Evolutionary conservation across 53 echinoderm and acorn worm genomes (phyloP).

Genomic region (Astropecten irregularis): DNA sequence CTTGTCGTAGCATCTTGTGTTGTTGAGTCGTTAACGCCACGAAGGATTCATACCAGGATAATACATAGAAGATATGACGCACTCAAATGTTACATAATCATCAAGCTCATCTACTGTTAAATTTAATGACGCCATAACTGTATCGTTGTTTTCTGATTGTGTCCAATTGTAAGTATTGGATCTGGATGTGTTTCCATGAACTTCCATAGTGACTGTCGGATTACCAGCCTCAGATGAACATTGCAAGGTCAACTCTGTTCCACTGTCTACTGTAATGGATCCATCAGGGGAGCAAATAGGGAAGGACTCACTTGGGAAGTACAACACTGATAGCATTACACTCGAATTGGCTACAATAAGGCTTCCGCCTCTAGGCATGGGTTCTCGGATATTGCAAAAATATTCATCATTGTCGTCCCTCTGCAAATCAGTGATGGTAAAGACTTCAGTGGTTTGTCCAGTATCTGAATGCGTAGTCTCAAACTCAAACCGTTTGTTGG

Average conservation of each 20-base stretch:
- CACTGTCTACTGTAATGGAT: background rate
- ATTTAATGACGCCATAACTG: background rate
- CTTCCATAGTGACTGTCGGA: background rate
- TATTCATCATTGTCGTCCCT: conserved; percentile 22
- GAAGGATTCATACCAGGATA: conserved; percentile 17
- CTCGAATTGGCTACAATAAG: background rate
- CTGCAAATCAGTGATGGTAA: conserved; percentile 23
- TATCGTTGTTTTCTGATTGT: background rate
- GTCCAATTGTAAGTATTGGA: background rate
- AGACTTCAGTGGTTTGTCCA: background rate
- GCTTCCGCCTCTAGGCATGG: background rate
- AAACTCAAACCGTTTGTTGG: background rate
- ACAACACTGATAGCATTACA: conserved; percentile 9
- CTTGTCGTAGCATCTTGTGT: no score
- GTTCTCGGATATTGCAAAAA: background rate
- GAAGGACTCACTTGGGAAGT: conserved; percentile 12
- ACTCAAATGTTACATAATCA: conserved; percentile 2
- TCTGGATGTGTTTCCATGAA: background rate
- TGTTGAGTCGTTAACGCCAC: no score
- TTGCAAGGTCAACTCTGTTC: background rate
- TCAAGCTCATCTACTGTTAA: background rate
- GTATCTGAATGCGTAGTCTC: background rate
- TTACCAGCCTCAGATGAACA: conserved; percentile 14
- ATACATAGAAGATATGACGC: background rate
- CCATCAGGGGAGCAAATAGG: conserved; percentile 15